phyloP scores from a whole-genome alignment of 2,797 vertebrate species.

The Brachymystax lenok region DNA sequence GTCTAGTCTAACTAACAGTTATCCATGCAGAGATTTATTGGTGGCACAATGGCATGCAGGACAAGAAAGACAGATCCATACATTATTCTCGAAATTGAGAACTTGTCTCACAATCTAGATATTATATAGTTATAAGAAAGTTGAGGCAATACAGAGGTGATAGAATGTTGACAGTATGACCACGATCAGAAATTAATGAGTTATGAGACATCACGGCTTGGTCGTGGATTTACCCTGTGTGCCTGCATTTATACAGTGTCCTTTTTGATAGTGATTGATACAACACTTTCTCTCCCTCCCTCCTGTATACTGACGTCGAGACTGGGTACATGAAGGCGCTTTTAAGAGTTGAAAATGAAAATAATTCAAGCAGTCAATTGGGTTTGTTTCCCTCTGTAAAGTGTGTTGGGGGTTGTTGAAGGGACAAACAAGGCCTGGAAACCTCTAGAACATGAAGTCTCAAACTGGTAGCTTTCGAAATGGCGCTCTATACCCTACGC shows the following conservation, averaged over 20 bases:
- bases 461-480: background rate
- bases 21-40: background rate
- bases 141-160: slow-evolving; percentile 2
- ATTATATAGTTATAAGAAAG: background rate
- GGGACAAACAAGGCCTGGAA: slow-evolving; percentile 23
- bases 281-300: slow-evolving; percentile 4
- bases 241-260: background rate
- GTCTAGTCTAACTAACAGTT: background rate
- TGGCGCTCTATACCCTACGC: background rate
- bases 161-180: no score
- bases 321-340: slow-evolving; percentile 52
- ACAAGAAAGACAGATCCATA: background rate
- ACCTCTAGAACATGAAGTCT: slow-evolving; percentile 27
- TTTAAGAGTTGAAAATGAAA: slow-evolving; percentile 34
- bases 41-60: background rate
- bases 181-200: background rate
- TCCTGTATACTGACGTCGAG: slow-evolving; percentile 2
- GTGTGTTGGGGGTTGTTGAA: slow-evolving; percentile 7
- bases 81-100: background rate
- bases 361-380: slow-evolving; percentile 11
- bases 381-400: slow-evolving; percentile 10
- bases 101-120: background rate
- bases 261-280: background rate
- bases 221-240: background rate
- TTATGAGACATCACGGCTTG: background rate